Evolutionary conservation across 2,113 vertebrate genomes (phyloP), one percentile per base, ranked within the genome.

Genomic region (Sturnira hondurensis): DNA sequence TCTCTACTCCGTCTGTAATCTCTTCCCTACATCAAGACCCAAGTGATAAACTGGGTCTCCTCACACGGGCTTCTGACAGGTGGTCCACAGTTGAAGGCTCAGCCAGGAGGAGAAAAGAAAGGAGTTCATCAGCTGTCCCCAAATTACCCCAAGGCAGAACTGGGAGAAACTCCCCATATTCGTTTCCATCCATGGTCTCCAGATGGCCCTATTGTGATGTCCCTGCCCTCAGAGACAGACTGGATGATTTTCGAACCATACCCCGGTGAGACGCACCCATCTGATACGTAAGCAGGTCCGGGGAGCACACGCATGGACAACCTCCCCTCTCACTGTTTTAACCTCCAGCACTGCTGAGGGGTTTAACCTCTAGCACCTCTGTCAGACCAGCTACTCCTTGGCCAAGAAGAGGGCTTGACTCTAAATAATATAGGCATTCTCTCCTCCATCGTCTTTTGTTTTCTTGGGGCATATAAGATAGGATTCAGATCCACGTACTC

Each of bases 241-340:
- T 82, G 78, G 45, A 36, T 28, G 87, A 73, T 38, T n/a, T 11
- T 12, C 3, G 15, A 85, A 5, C 26, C 9, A 3, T 31, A 45
- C 28, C 24, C 13, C 26, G 13, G 31, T 0, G 2, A 33, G 7
- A 36, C 26, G 24, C 2, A 17, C 26, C 4, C 2, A 0, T 7
- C 36, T 81, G 36, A 16, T 8, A 24, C 1, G 1, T 7, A 1
- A 31, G 56, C 36, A 68, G 36, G 80, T 14, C 9, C 3, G 16
- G 31, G 16, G 33, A 13, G 41, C 14, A 6, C n/a, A 19, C 2
- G 0, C 61, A 7, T 16, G 20, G 41, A 47, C 47, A 63, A 9
- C 8, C 7, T 12, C 20, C 4, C 10, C 4, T 9, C 31, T 36
- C 78, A 1, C 26, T 2, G 4, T 13, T 24, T 67, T 31, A 38